Base-by-base conservation (phyloP, 1,140 invertebrate genomes). In the Papilio helenus region DNA sequence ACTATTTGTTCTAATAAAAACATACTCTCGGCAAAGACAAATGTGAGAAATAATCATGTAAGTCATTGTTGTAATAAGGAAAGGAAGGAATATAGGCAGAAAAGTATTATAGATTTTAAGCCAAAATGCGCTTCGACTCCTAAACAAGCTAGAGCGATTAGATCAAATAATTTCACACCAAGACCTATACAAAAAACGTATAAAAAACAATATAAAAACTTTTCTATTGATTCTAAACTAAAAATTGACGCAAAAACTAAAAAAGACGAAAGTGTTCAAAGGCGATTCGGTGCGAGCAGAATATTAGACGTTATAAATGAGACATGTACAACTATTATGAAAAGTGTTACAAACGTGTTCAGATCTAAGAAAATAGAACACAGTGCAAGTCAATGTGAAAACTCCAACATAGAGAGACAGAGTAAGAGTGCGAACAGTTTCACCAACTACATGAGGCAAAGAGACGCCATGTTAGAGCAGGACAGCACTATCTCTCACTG, bases 281-380 rank as follows among this genome's bases (percentile, higher is more conserved):
- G 26, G 23, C 10, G 26, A 18, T 55, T 55, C 18, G 51, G n/a
- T 9, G 51, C 51, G 18, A 55, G 51, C 3, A 88, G 88, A 81
- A 79, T 94, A 23, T 83, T 92, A 23, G 80, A 88, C 20, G 87
- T 86, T 23, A 85, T 94, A 9, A 94, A 94, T 72, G 87, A 87
- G 51, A 90, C 92, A 18, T 94, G 89, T 55, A 88, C 88, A 12
- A 90, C 86, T 10, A 71, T 93, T 26, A 83, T 90, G 1, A 90
- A 90, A 82, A 88, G 86, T 44, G 83, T 92, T 42, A 88, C 85
- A 85, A 91, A 86, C 79, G 87, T 92, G 16, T 93, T 93, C 51
- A 86, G 20, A 83, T 34, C 83, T 34, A 91, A 84, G 61, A 86
- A 81, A 71, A 79, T 20, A 46, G 9, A 46, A 29, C 49, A 80